Evolutionary conservation across 2,797 vertebrate genomes (phyloP).

Genomic region (Huso huso): DNA sequence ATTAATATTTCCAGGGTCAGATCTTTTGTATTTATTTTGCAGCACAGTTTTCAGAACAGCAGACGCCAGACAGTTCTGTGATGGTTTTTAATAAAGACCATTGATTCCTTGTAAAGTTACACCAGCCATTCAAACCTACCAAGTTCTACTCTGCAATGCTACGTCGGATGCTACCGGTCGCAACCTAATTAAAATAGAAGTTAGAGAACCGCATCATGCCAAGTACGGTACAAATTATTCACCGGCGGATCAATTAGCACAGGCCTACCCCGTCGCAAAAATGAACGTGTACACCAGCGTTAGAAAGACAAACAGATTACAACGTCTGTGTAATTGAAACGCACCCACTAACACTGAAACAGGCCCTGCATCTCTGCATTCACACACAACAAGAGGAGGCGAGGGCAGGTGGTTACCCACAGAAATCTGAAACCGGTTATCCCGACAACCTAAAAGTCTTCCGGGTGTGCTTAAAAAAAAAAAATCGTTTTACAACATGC

Average conservation of each 20-base stretch:
- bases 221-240: too few relatives aligned
- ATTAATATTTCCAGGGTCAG: too few relatives aligned
- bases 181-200: constrained; percentile 19
- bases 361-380: constrained; percentile 9
- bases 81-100: constrained; percentile 24
- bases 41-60: constrained; percentile 21
- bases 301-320: too few relatives aligned
- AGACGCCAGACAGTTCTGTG: constrained; percentile 20
- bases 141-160: constrained; percentile 10
- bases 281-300: too few relatives aligned
- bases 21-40: constrained; percentile 3
- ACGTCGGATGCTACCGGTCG: constrained; percentile 9
- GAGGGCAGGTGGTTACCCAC: background rate
- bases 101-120: constrained; percentile 19
- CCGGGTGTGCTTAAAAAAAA: constrained; percentile 23
- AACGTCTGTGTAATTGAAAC: too few relatives aligned
- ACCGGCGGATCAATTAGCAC: too few relatives aligned
- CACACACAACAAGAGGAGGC: constrained; percentile 3
- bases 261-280: too few relatives aligned
- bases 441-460: constrained; percentile 23
- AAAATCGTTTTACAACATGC: constrained; percentile 10
- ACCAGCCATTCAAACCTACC: background rate
- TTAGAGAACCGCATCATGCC: constrained; percentile 28
- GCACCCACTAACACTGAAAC: too few relatives aligned
- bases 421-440: constrained; percentile 24